Conservation (phyloP, 1,140 invertebrate species). For the Plectrocnemia conspersa region DNA sequence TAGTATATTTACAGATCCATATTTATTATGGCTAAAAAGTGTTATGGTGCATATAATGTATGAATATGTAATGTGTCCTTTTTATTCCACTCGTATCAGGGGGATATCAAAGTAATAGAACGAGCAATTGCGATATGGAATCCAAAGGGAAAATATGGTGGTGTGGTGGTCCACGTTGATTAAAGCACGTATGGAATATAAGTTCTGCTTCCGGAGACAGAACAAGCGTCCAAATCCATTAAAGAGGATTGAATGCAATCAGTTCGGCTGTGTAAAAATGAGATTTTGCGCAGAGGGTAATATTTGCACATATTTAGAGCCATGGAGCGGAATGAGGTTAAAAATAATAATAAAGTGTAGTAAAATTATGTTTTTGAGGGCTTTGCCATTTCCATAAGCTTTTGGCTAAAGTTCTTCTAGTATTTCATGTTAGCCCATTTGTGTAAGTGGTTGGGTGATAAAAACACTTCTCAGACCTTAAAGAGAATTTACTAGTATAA, state of each 20-base stretch:
- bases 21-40: no score
- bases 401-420: no score
- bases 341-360: background rate
- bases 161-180: slow-evolving; percentile 28
- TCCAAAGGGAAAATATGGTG: slow-evolving; percentile 14
- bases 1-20: no score
- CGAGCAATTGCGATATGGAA: slow-evolving; percentile 6
- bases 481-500: no score
- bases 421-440: no score
- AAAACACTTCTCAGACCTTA: no score
- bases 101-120: slow-evolving; percentile 7
- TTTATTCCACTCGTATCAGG: slow-evolving; percentile 2
- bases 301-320: no score
- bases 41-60: slow-evolving; percentile 16
- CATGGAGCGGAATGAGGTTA: background rate
- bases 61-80: slow-evolving; percentile 14
- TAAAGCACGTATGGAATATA: slow-evolving; percentile 35
- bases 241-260: slow-evolving; percentile 31
- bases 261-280: background rate
- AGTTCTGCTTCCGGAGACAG: slow-evolving; percentile 30
- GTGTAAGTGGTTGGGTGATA: no score
- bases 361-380: background rate
- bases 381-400: background rate
- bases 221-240: slow-evolving; percentile 26
- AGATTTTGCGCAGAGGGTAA: background rate